phyloP scores from a whole-genome alignment of 2,888 invertebrate species.

The Trachelus iudaicus region DNA sequence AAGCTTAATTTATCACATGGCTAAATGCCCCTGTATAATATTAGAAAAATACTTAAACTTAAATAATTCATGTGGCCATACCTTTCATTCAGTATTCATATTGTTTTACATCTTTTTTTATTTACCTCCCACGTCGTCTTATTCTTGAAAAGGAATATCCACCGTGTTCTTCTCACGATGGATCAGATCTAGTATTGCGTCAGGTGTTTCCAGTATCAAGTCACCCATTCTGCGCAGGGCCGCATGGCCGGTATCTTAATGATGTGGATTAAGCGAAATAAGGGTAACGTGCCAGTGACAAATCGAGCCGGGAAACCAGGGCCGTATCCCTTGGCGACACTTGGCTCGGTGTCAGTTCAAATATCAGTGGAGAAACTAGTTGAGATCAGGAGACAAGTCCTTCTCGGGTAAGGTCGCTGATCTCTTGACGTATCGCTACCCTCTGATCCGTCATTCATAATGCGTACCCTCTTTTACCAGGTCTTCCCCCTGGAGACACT shows the following conservation, averaged over 20 bases:
- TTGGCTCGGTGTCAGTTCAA: background rate
- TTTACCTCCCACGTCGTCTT: background rate
- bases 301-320: background rate
- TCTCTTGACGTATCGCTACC: background rate
- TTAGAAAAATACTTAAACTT: too few species aligned
- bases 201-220: background rate
- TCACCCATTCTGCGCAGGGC: background rate
- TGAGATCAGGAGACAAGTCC: background rate
- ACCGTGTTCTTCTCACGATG: too few species aligned
- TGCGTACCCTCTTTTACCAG: background rate
- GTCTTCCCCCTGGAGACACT: background rate
- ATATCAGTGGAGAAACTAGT: background rate
- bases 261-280: conserved; percentile 1
- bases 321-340: background rate
- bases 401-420: background rate
- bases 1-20: background rate
- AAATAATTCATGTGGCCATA: background rate
- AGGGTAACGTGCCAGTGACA: background rate
- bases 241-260: background rate
- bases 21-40: too few species aligned
- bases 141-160: background rate
- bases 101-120: background rate
- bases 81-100: background rate
- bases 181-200: background rate
- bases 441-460: conserved; percentile 3